Conservation (phyloP, 2,888 invertebrate species). For the Leptodirus hochenwartii region DNA sequence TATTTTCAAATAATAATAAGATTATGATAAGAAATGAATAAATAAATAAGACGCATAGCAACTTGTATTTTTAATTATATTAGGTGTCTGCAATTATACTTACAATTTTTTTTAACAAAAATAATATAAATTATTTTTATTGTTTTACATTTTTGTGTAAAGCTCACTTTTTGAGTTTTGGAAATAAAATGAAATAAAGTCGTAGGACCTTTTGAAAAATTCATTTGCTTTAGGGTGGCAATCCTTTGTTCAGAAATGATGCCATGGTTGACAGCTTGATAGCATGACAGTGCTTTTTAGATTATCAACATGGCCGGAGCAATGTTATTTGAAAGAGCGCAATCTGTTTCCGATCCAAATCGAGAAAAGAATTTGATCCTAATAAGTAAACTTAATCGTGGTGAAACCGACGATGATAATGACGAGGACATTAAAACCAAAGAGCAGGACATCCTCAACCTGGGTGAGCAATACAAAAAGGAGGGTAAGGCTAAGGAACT, state of each 20-base stretch:
- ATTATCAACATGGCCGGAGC: conserved; percentile 64
- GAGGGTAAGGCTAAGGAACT: conserved; percentile 85
- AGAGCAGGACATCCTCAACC: conserved; percentile 84
- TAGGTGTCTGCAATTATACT: too few species aligned
- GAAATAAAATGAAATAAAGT: too few species aligned
- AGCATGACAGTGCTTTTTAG: conserved; percentile 1
- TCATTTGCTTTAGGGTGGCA: background rate
- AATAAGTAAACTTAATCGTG: conserved; percentile 59
- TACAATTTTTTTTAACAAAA: too few species aligned
- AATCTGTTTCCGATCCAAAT: conserved; percentile 54
- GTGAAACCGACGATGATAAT: conserved; percentile 60
- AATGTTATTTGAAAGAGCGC: conserved; percentile 74
- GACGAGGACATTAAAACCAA: conserved; percentile 81
- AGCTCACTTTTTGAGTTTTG: too few species aligned
- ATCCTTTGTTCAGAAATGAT: background rate
- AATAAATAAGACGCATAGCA: too few species aligned
- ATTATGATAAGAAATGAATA: too few species aligned
- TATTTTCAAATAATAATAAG: too few species aligned
- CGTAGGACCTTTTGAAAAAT: too few species aligned
- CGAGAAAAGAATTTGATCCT: conserved; percentile 58
- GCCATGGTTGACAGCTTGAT: conserved; percentile 18
- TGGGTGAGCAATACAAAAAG: conserved; percentile 82
- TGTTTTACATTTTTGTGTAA: too few species aligned
- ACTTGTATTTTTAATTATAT: too few species aligned
- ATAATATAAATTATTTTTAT: too few species aligned